Conservation (phyloP, 2,888 invertebrate genomes). For the Mellilla xanthometata region DNA sequence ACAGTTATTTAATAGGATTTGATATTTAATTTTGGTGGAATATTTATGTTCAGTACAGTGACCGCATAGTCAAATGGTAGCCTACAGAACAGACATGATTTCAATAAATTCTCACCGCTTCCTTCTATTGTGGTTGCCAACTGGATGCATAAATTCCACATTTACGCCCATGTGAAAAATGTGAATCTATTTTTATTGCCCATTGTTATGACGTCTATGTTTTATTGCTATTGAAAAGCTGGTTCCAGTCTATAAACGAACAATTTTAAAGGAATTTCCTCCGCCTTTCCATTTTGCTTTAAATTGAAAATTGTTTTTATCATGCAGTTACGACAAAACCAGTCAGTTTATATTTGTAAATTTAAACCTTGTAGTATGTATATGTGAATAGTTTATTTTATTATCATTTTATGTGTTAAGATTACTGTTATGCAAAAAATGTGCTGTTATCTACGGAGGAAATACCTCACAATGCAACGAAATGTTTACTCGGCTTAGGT, state of each 20-base stretch:
- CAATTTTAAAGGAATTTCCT: not conserved
- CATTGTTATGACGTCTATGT: constrained; percentile 24
- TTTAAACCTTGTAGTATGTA: no score
- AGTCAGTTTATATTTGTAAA: no score
- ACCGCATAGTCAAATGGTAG: constrained; percentile 30
- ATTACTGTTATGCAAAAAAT: not conserved
- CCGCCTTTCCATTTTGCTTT: constrained; percentile 1
- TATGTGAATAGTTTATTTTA: no score
- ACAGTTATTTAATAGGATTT: no score
- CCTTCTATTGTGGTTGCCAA: constrained; percentile 51
- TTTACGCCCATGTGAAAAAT: constrained; percentile 44
- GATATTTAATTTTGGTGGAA: not conserved
- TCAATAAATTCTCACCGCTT: constrained; percentile 56
- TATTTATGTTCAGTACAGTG: constrained; percentile 28
- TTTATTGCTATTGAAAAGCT: constrained; percentile 26
- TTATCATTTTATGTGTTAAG: not conserved
- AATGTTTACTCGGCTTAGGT: constrained; percentile 21
- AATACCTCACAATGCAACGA: constrained; percentile 13
- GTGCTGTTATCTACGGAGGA: not conserved
- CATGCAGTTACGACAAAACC: no score
- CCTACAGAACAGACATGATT: constrained; percentile 43
- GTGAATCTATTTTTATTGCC: constrained; percentile 36
- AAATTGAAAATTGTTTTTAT: not conserved
- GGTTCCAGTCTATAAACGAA: constrained; percentile 19
- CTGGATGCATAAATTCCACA: constrained; percentile 47